Evolutionary conservation across 1,140 invertebrate species (phyloP).

Genomic region (Apis cerana): DNA sequence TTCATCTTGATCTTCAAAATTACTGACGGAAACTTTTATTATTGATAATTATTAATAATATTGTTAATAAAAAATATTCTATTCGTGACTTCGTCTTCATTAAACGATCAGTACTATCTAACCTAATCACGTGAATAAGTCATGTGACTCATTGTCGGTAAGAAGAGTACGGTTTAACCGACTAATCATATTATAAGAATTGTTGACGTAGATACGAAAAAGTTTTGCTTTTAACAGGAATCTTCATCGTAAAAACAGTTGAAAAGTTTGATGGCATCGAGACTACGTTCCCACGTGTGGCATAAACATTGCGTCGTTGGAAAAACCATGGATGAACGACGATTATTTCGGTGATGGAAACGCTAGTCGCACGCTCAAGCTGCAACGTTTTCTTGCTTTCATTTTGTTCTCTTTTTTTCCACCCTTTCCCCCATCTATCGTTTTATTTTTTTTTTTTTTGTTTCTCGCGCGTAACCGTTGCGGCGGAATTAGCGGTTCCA

Average conservation of each 20-base stretch:
- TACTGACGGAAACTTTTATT: too few relatives aligned
- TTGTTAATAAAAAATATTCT: too few relatives aligned
- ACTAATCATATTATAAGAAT: not conserved
- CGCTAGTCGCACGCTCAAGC: slow-evolving; percentile 19
- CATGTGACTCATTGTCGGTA: not conserved
- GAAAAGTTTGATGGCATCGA: slow-evolving; percentile 32
- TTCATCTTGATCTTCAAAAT: not conserved
- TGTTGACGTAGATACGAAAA: not conserved
- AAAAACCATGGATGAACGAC: slow-evolving; percentile 26
- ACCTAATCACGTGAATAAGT: not conserved
- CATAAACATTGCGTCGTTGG: slow-evolving; percentile 43
- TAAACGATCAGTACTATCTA: not conserved
- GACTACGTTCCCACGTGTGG: slow-evolving; percentile 45
- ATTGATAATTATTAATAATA: too few relatives aligned
- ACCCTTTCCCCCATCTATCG: not conserved
- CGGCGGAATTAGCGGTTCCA: slow-evolving; percentile 70
- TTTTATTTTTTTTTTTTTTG: not conserved
- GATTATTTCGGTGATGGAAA: slow-evolving; percentile 33
- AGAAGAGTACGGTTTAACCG: not conserved
- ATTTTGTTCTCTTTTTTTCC: slow-evolving; percentile 6
- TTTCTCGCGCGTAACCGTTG: slow-evolving; percentile 59
- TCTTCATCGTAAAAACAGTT: slow-evolving; percentile 26
- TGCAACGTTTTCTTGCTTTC: not conserved
- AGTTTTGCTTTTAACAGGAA: slow-evolving; percentile 8
- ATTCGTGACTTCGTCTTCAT: not conserved